phyloP scores from a whole-genome alignment of 2,888 invertebrate species.

The Xestia sexstrigata region DNA sequence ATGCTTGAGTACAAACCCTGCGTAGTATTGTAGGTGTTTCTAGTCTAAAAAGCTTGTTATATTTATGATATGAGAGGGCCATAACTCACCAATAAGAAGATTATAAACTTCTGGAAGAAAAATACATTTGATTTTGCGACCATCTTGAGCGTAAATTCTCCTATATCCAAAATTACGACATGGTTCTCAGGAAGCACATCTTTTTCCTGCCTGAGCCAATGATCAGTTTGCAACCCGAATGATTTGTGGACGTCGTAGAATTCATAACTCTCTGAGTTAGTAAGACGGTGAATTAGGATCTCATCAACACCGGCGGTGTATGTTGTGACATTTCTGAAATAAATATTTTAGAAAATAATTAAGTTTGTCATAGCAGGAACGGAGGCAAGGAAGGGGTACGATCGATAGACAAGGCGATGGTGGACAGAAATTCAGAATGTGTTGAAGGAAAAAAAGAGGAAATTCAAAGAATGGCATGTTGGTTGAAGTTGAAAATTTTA shows the following conservation, averaged over 20 bases:
- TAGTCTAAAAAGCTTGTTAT: too few species aligned
- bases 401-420: not conserved
- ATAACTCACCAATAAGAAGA: conserved; percentile 82
- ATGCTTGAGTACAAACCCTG: too few species aligned
- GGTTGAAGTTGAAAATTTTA: not conserved
- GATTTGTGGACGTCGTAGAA: conserved; percentile 81
- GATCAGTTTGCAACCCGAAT: conserved; percentile 78
- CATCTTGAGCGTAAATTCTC: conserved; percentile 76
- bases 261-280: conserved; percentile 75
- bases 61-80: too few species aligned
- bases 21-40: too few species aligned
- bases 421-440: not conserved
- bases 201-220: conserved; percentile 75
- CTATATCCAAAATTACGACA: conserved; percentile 81
- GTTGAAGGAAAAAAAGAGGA: not conserved
- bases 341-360: not conserved
- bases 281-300: conserved; percentile 79
- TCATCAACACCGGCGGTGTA: conserved; percentile 76
- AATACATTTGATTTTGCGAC: conserved; percentile 82
- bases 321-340: conserved; percentile 75
- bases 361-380: not conserved
- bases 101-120: conserved; percentile 80
- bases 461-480: too few species aligned
- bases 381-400: not conserved
- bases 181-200: conserved; percentile 77